Evolutionary conservation across 2,113 vertebrate genomes (phyloP), one percentile per base, ranked within the genome.

Genomic region (Dolichallabes microphthalmus): DNA sequence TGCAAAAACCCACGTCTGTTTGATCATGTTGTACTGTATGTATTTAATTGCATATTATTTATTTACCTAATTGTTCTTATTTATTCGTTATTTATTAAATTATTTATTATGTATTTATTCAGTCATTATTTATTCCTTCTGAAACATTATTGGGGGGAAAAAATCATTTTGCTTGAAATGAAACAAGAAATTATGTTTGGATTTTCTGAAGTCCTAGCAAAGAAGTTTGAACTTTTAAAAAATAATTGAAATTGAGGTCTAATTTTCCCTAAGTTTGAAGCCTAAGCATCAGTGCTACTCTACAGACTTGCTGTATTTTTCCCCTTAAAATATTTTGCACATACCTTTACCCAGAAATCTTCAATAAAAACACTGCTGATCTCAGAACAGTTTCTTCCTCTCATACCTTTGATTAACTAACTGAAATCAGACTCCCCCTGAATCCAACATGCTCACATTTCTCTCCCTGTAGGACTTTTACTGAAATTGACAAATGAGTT

Each of bases 1-100:
- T 92, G 91, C 92, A 94, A 93, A 92, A 87, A 73, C 19, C 12
- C 30, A 35, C 68, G 10, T 83, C 83, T 83, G 82, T 86, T 91
- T 89, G 90, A 81, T 25, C 57, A 35, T 78, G 58, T 10, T 58
- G 89, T 93, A 91, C 4, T 58, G 89, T 93, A 91, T 91, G 85
- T 86, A 88, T 89, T 78, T 87, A 88, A 73, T 22, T 71, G 32
- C 86, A 78, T 89, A 85, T 78, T 87, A 80, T 82, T 84, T 88
- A 88, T 86, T 85, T 80, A 69, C 58, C 60, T 66, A 83, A 81
- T 76, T 90, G 78, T 88, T 89, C 86, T 79, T 89, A 89, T 87
- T 88, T 83, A 80, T 89, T 71, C 89, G 74, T 39, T 30, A 88
- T 85, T 68, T 45, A 76, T 78, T 77, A 57, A 22, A 25, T 45